These are phyloP conservation scores for Aplocera efformata DNA, from an alignment of 2,888 invertebrate species.

Conservation along the genomic window DNA sequence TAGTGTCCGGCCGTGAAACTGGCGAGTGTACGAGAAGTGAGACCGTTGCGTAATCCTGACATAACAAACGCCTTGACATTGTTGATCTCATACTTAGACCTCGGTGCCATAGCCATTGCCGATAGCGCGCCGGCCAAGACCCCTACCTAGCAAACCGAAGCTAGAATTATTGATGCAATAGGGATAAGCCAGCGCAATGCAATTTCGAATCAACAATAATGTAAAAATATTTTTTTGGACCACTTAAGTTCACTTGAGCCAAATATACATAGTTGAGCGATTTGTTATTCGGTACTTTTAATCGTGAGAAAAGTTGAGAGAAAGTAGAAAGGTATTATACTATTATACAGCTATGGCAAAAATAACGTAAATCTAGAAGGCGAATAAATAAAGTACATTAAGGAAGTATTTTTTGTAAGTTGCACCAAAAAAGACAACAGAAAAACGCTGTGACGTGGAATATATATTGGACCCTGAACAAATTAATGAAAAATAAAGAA, in stretches of 20 bases:
- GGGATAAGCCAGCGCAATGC: constrained; percentile 30
- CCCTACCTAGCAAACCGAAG: constrained; percentile 35
- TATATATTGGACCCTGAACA: too few relatives aligned
- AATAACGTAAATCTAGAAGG: too few relatives aligned
- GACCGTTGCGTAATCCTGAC: constrained; percentile 50
- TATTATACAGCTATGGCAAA: too few relatives aligned
- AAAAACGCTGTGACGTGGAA: too few relatives aligned
- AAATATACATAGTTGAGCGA: not conserved
- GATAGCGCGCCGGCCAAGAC: constrained; percentile 32
- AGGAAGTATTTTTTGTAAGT: too few relatives aligned
- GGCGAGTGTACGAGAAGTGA: constrained; percentile 10
- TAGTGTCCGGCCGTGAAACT: constrained; percentile 23
- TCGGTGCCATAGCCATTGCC: constrained; percentile 49
- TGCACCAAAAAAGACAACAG: too few relatives aligned
- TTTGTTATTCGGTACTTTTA: too few relatives aligned
- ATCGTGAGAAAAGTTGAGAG: too few relatives aligned
- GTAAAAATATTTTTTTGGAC: constrained; percentile 12
- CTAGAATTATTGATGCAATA: constrained; percentile 37
- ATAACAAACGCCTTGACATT: constrained; percentile 67
- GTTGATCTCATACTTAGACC: constrained; percentile 56
- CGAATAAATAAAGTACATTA: too few relatives aligned
- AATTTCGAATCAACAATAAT: constrained; percentile 7
- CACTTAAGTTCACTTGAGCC: constrained; percentile 7
- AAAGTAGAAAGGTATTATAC: too few relatives aligned
- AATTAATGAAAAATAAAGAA: too few relatives aligned